Evolutionary conservation across 2,888 invertebrate genomes (phyloP), one percentile per base, ranked within the genome.

Genomic region (Automeris io): DNA sequence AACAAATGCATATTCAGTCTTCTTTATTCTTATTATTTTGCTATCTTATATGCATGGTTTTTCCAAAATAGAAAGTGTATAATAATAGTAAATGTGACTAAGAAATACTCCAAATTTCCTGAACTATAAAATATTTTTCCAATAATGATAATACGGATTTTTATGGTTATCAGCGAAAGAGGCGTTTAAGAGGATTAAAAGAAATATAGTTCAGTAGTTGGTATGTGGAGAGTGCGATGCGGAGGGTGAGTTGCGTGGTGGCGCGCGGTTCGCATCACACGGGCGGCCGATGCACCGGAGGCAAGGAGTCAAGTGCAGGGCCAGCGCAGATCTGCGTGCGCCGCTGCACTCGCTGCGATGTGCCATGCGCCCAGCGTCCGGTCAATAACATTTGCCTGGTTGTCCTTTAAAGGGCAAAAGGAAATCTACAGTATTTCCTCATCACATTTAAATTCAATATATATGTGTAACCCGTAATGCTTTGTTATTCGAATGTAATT

Each of bases 231-330:
- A 51, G 42, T 40, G 42, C 37, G 47, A 36, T 47, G 37, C 29
- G 39, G 42, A 21, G 49, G 41, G 42, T 33, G 53, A 43, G 50
- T 43, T 40, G 41, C 42, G 33, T 33, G 43, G 43, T 47, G 43
- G 49, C 42, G 39, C 33, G 43, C 42, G 43, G 49, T 43, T 43
- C 90, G 44, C 52, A 40, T 41, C 45, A 49, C 61, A 48, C 63
- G 59, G 51, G 66, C 72, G 79, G 76, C 52, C 78, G 73, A 79
- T 80, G 81, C 82, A 81, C 80, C 70, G 69, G 45, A 45, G 41
- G 49, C 46, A 45, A 61, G 65, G 67, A 81, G 85, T 76, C 78
- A 81, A 79, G 80, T 87, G 81, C 78, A 87, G 51, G 79, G 82
- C 72, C 71, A 74, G 65, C 45, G 54, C 64, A 34, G 42, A 45